phyloP scores from a whole-genome alignment of 1,140 invertebrate species.

The Zelostemma sp. region DNA sequence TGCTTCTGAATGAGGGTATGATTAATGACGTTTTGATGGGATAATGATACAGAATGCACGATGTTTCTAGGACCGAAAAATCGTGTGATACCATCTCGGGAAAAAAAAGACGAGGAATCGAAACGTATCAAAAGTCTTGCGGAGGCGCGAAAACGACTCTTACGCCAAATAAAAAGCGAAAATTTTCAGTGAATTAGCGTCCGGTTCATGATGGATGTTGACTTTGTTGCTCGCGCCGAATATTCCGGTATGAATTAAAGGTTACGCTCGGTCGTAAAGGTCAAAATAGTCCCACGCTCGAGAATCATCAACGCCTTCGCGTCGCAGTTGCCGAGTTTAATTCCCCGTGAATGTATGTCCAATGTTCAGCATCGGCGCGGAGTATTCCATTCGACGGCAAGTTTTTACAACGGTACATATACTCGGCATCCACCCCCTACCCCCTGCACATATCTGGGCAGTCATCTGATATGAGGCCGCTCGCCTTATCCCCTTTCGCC shows the following conservation, averaged over 20 bases:
- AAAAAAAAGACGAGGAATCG: not conserved
- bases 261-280: conserved; percentile 22
- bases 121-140: not conserved
- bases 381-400: conserved; percentile 20
- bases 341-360: conserved; percentile 19
- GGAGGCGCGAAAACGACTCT: not conserved
- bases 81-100: conserved; percentile 16
- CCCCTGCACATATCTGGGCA: conserved; percentile 51
- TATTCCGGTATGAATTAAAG: not conserved
- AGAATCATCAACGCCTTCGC: conserved; percentile 28
- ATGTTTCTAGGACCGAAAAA: conserved; percentile 21
- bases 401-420: conserved; percentile 46
- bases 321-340: conserved; percentile 45
- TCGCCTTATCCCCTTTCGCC: conserved; percentile 54
- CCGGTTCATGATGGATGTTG: not conserved
- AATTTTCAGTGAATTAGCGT: not conserved
- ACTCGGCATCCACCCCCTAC: conserved; percentile 45
- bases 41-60: conserved; percentile 38
- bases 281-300: conserved; percentile 42
- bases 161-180: not conserved
- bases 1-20: conserved; percentile 43
- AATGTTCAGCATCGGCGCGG: too few species aligned
- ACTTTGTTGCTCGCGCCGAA: conserved; percentile 6
- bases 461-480: conserved; percentile 61
- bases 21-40: conserved; percentile 46